Conservation (phyloP, 2,113 vertebrate species). For the Martes martes region DNA sequence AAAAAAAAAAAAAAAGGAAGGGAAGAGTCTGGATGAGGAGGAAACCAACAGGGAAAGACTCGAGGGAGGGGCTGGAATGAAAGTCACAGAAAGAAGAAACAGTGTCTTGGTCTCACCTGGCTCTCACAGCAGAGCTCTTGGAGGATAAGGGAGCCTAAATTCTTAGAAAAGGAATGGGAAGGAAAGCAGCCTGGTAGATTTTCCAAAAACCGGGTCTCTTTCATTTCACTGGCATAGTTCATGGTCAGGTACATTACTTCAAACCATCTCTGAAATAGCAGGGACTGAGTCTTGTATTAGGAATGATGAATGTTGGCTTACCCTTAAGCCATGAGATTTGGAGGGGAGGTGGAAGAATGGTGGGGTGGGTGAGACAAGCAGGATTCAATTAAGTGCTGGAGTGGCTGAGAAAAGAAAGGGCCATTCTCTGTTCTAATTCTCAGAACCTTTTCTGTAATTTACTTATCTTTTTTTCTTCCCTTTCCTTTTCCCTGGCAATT, state of each 20-base stretch:
- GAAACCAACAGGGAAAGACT: not conserved
- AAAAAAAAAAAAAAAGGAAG: not conserved
- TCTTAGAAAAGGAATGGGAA: not conserved
- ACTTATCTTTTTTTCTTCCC: not conserved
- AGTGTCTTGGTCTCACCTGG: not conserved
- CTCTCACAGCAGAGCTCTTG: not conserved
- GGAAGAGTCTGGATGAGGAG: not conserved
- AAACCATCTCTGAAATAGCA: conserved; percentile 25
- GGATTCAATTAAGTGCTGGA: not conserved
- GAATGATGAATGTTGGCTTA: not conserved
- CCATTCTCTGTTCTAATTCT: not conserved
- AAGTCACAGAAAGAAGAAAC: not conserved
- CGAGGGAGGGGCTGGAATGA: not conserved
- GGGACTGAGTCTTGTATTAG: not conserved
- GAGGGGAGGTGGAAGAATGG: not conserved
- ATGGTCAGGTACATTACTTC: not conserved
- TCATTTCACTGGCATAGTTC: not conserved
- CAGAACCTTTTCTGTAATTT: not conserved
- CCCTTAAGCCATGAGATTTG: conserved; percentile 13
- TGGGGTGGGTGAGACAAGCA: not conserved
- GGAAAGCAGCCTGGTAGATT: not conserved
- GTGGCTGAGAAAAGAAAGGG: not conserved
- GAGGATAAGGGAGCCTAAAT: not conserved
- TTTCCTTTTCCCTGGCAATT: not conserved
- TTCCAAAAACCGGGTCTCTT: conserved; percentile 31